Evolutionary conservation across 1,140 invertebrate genomes (phyloP).

Genomic region (Phymastichus coffea): DNA sequence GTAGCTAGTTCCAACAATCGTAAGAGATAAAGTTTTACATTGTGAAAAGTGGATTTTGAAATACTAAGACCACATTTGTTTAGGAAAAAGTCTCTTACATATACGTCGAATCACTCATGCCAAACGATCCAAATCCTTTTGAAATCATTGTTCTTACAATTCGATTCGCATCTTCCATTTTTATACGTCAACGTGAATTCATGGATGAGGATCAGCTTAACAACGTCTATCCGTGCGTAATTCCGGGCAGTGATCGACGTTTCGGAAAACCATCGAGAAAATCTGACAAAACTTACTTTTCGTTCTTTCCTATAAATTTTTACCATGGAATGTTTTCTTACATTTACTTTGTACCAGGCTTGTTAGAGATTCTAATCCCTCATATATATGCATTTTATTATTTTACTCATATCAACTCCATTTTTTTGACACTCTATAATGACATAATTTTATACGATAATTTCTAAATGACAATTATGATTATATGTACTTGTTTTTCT

Average conservation of each 20-base stretch:
- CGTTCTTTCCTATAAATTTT: not conserved
- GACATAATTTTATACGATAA: conserved; percentile 8
- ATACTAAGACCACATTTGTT: too few species aligned
- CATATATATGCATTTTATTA: not conserved
- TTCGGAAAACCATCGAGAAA: conserved; percentile 2
- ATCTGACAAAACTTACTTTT: not conserved
- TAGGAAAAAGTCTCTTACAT: conserved; percentile 3
- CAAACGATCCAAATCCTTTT: not conserved
- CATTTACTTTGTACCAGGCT: too few species aligned
- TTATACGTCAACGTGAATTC: not conserved
- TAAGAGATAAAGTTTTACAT: not conserved
- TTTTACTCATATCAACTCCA: not conserved
- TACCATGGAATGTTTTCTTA: not conserved
- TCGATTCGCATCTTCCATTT: not conserved
- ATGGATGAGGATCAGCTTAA: not conserved
- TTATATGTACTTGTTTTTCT: conserved; percentile 10
- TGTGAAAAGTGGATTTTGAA: too few species aligned
- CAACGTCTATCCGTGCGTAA: not conserved
- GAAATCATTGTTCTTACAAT: not conserved
- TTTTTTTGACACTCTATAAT: not conserved
- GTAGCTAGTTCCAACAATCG: not conserved
- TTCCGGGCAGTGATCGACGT: conserved; percentile 17
- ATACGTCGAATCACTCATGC: not conserved
- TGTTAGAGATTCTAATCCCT: too few species aligned
- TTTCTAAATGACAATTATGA: conserved; percentile 19